Evolutionary conservation across 2,113 vertebrate genomes (phyloP).

Genomic region (Dromiciops gliroides): DNA sequence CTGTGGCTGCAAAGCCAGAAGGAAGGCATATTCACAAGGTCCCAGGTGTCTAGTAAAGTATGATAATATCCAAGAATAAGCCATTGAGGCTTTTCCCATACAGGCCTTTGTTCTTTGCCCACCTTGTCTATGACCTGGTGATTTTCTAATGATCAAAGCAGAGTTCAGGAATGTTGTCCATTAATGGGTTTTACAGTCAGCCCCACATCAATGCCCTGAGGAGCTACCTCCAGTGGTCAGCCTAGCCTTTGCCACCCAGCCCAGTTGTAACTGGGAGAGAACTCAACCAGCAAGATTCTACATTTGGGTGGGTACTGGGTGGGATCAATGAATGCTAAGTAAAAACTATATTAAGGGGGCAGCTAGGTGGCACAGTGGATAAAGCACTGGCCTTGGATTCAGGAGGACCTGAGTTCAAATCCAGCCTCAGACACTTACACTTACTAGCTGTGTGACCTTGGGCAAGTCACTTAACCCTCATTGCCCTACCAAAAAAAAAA

Average conservation of each 20-base stretch:
- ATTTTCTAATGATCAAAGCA: background rate
- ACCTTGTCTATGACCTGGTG: background rate
- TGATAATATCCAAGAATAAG: background rate
- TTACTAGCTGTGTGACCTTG: too few relatives aligned
- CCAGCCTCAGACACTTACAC: too few relatives aligned
- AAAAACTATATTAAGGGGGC: background rate
- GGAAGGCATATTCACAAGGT: background rate
- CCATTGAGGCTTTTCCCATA: too few relatives aligned
- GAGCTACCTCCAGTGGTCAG: background rate
- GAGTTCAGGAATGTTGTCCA: background rate
- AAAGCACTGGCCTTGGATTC: too few relatives aligned
- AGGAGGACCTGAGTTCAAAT: too few relatives aligned
- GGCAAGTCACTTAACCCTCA: too few relatives aligned
- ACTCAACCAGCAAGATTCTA: background rate
- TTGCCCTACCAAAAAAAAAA: too few relatives aligned
- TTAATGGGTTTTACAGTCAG: background rate
- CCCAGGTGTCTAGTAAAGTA: too few relatives aligned
- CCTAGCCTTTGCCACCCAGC: background rate
- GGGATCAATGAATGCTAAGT: background rate
- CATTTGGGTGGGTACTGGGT: background rate
- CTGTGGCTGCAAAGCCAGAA: background rate
- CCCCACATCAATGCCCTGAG: background rate
- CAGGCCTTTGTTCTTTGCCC: background rate
- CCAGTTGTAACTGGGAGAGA: too few relatives aligned
- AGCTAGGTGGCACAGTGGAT: too few relatives aligned